These are phyloP conservation scores for Himalopsyche kuldschensis DNA, from an alignment of 2,888 invertebrate species.

Conservation along the genomic window DNA sequence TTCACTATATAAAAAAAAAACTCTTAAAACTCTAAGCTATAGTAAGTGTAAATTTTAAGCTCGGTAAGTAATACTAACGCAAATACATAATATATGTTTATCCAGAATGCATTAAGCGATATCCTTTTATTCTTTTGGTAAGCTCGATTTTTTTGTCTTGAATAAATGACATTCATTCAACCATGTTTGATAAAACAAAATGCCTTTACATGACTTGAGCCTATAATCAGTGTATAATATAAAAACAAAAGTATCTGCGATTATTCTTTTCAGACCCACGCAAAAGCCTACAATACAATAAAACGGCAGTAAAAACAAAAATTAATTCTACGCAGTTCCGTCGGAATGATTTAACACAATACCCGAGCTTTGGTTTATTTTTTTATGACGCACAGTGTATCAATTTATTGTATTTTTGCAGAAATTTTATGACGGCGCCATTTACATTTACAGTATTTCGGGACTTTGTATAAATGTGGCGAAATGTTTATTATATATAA, in stretches of 20 bases:
- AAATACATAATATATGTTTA: too few relatives aligned
- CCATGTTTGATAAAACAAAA: background rate
- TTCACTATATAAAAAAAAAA: too few relatives aligned
- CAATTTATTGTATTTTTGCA: background rate
- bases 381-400: background rate
- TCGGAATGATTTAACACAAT: constrained; percentile 9
- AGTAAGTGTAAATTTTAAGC: too few relatives aligned
- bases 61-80: too few relatives aligned
- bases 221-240: background rate
- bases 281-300: background rate
- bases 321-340: constrained; percentile 25
- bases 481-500: background rate
- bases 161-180: background rate
- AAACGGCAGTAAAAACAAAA: constrained; percentile 26
- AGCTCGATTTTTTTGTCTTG: too few relatives aligned
- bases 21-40: too few relatives aligned
- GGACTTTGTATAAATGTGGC: background rate
- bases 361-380: constrained; percentile 2
- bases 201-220: background rate
- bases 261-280: background rate
- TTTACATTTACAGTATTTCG: background rate
- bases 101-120: too few relatives aligned
- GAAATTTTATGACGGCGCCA: background rate
- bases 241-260: background rate
- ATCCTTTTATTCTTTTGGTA: too few relatives aligned